Percentiles rank a stretch among this genome's conserved stretches.
phyloP scores from a whole-genome alignment of 2,888 invertebrate species.

The Cerastoderma edule region DNA sequence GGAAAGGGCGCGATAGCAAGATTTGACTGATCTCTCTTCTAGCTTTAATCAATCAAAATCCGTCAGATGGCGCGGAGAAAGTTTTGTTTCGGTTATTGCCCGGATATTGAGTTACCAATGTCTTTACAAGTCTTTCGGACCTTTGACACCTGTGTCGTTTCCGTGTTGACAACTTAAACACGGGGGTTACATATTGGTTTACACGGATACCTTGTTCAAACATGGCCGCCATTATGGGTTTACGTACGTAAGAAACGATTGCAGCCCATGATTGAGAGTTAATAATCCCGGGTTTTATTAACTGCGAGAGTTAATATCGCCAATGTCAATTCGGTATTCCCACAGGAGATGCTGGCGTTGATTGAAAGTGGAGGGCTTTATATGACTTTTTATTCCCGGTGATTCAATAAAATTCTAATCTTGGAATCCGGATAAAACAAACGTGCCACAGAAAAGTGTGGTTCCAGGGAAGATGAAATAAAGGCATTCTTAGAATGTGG shows the following conservation, averaged over 20 bases:
- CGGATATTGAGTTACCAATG: conserved; percentile 61
- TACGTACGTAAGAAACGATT: conserved; percentile 32
- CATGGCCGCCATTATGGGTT: conserved; percentile 47
- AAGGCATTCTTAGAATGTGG: too few relatives aligned
- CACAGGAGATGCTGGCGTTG: conserved; percentile 23
- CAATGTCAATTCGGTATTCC: conserved; percentile 27
- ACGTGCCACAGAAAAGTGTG: conserved; percentile 8
- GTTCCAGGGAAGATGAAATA: too few relatives aligned
- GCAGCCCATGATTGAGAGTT: conserved; percentile 34
- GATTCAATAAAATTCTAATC: conserved; percentile 28
- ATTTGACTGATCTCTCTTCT: conserved; percentile 45
- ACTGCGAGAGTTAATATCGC: conserved; percentile 20
- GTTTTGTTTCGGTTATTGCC: conserved; percentile 39
- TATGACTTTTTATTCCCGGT: conserved; percentile 27
- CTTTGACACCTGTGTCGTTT: conserved; percentile 62
- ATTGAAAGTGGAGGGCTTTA: conserved; percentile 28
- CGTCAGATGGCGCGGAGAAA: conserved; percentile 48
- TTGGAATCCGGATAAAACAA: conserved; percentile 25
- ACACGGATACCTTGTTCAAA: conserved; percentile 60
- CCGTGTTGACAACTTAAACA: conserved; percentile 62
- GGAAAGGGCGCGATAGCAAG: too few relatives aligned
- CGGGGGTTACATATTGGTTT: conserved; percentile 65
- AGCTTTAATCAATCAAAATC: conserved; percentile 56
- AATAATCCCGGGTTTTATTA: conserved; percentile 33
- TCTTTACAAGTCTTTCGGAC: conserved; percentile 57